phyloP scores from a whole-genome alignment of 1,140 invertebrate genomes.

The Nebria ingens region DNA sequence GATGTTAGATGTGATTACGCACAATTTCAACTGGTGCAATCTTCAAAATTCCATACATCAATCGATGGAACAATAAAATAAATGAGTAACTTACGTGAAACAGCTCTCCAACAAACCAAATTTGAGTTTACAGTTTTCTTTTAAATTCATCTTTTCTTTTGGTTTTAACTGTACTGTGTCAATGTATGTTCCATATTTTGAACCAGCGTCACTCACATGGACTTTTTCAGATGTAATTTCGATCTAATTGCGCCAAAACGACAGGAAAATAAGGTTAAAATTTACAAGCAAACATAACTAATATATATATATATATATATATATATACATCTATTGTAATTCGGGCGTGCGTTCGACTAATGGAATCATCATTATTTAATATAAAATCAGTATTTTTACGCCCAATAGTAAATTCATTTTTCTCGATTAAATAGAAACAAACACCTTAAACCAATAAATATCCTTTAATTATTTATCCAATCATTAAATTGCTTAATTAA shows the following conservation, averaged over 20 bases:
- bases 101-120: slow-evolving; percentile 11
- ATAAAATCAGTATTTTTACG: slow-evolving; percentile 31
- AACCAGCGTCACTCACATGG: slow-evolving; percentile 33
- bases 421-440: slow-evolving; percentile 12
- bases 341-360: slow-evolving; percentile 34
- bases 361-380: slow-evolving; percentile 30
- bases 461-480: too few species aligned
- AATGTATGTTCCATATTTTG: slow-evolving; percentile 37
- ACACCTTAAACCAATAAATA: too few species aligned
- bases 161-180: slow-evolving; percentile 24
- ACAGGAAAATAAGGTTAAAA: not conserved
- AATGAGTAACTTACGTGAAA: slow-evolving; percentile 7
- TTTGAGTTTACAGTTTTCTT: slow-evolving; percentile 9
- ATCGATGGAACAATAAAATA: slow-evolving; percentile 26
- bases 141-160: slow-evolving; percentile 33
- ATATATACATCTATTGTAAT: slow-evolving; percentile 27
- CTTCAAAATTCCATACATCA: slow-evolving; percentile 13
- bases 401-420: slow-evolving; percentile 28
- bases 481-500: too few species aligned
- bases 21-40: slow-evolving; percentile 8
- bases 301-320: too few species aligned
- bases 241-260: slow-evolving; percentile 19
- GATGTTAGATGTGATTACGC: slow-evolving; percentile 12
- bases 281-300: not conserved
- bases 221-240: too few species aligned